phyloP scores from a whole-genome alignment of 2,888 invertebrate genomes.

The Spodoptera littoralis region DNA sequence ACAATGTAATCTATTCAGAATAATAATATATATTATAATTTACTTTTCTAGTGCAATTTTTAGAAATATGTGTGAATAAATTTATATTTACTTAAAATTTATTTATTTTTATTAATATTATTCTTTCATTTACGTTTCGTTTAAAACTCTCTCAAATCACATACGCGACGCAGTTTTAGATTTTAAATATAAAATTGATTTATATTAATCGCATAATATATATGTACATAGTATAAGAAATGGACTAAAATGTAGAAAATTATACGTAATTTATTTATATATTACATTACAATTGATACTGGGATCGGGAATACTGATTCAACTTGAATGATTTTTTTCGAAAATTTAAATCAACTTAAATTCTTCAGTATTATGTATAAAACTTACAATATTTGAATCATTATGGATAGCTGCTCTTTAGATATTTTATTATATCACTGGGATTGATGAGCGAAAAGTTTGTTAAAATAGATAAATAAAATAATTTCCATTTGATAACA shows the following conservation, averaged over 20 bases:
- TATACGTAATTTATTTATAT: too few species aligned
- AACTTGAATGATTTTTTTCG: not conserved
- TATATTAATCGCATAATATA: too few species aligned
- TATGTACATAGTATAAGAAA: too few species aligned
- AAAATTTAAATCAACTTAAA: not conserved
- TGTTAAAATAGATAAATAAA: too few species aligned
- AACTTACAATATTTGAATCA: not conserved
- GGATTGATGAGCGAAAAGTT: not conserved
- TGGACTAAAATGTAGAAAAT: too few species aligned
- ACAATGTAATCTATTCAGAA: conserved; percentile 27
- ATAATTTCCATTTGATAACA: too few species aligned
- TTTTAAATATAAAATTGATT: conserved; percentile 20
- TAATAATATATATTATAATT: conserved; percentile 51
- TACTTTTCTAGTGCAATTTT: conserved; percentile 79
- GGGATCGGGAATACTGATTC: too few species aligned
- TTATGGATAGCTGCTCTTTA: not conserved
- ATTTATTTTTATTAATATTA: conserved; percentile 56
- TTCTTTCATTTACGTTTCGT: conserved; percentile 72
- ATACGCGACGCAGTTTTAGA: conserved; percentile 80
- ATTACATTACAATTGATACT: too few species aligned
- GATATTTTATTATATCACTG: not conserved
- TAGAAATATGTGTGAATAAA: conserved; percentile 80
- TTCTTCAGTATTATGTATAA: not conserved
- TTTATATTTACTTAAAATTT: conserved; percentile 71
- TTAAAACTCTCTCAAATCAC: conserved; percentile 82